Conservation (phyloP, 2,888 invertebrate genomes). For the Stenoptilia bipunctidactyla region DNA sequence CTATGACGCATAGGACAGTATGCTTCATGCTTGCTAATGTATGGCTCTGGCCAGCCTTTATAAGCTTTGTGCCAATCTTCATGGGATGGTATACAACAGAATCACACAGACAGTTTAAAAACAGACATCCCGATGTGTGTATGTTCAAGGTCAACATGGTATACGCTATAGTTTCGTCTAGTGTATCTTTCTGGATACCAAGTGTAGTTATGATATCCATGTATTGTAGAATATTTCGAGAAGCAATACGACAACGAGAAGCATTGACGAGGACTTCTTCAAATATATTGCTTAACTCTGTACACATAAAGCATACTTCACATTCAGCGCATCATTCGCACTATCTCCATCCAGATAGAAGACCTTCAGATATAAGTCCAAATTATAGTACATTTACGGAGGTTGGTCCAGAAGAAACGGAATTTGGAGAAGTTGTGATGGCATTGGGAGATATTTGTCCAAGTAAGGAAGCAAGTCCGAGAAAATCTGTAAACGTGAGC, state of each 20-base stretch:
- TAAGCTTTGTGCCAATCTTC: conserved; percentile 95
- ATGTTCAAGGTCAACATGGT: conserved; percentile 88
- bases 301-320: conserved; percentile 84
- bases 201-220: conserved; percentile 93
- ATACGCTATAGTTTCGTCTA: conserved; percentile 90
- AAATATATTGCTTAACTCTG: conserved; percentile 86
- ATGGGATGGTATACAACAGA: conserved; percentile 95
- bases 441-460: conserved; percentile 54
- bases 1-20: conserved; percentile 88
- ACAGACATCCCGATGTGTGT: conserved; percentile 80
- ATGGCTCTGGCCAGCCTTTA: conserved; percentile 92
- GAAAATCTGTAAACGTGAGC: conserved; percentile 61
- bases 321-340: conserved; percentile 76
- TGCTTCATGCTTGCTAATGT: conserved; percentile 88
- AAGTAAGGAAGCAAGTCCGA: conserved; percentile 62
- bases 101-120: conserved; percentile 76
- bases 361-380: conserved; percentile 60
- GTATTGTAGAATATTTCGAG: conserved; percentile 88
- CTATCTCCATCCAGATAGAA: conserved; percentile 55
- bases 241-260: conserved; percentile 85
- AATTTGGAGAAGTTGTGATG: conserved; percentile 54
- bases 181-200: conserved; percentile 94
- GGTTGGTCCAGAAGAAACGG: conserved; percentile 57
- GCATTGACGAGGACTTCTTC: conserved; percentile 88
- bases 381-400: conserved; percentile 66